phyloP scores from a whole-genome alignment of 2,888 invertebrate species.

The Anorthoa munda region DNA sequence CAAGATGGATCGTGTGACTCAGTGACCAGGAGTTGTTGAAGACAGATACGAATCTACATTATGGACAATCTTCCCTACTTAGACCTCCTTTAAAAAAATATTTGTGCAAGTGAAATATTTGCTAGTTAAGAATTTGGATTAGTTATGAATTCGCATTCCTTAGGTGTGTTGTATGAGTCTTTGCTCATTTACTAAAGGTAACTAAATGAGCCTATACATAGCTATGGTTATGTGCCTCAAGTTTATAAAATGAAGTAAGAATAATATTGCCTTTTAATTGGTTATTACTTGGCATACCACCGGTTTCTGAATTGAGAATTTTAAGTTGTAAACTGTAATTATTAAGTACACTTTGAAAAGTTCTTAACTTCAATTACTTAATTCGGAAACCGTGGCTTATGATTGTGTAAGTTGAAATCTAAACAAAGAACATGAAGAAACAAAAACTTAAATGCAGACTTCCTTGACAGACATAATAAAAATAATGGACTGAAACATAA shows the following conservation, averaged over 20 bases:
- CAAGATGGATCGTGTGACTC: no score
- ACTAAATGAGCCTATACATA: background rate
- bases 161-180: background rate
- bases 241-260: background rate
- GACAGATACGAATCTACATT: no score
- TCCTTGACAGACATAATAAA: background rate
- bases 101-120: slow-evolving; percentile 6
- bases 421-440: background rate
- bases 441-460: slow-evolving; percentile 11
- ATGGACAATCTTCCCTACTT: no score
- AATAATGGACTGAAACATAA: slow-evolving; percentile 11
- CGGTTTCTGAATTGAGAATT: no score
- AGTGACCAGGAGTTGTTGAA: no score
- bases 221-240: background rate
- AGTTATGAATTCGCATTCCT: background rate
- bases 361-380: background rate
- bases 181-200: background rate
- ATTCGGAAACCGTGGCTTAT: no score
- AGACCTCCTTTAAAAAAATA: background rate
- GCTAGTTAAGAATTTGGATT: background rate
- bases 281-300: no score
- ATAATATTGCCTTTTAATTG: no score
- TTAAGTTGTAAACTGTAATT: no score
- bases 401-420: background rate
- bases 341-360: no score